Evolutionary conservation across 2,888 invertebrate genomes (phyloP).

Genomic region (Phasia obesa): DNA sequence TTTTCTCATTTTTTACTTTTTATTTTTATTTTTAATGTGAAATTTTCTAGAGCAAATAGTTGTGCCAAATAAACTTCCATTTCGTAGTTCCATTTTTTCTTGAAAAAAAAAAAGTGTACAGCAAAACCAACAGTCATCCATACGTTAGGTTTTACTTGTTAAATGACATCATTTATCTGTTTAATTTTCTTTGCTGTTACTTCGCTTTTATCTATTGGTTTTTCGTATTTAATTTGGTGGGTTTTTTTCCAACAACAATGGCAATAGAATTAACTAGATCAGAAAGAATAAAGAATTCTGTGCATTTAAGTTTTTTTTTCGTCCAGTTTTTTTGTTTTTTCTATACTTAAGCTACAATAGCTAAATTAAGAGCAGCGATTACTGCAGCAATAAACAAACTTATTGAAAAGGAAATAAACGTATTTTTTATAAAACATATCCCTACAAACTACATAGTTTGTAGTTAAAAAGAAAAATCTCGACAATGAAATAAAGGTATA

Average conservation of each 20-base stretch:
- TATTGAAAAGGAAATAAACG: slow-evolving; percentile 66
- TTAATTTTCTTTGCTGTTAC: slow-evolving; percentile 67
- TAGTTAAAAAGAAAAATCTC: background rate
- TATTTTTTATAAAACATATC: slow-evolving; percentile 42
- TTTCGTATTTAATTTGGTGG: slow-evolving; percentile 67
- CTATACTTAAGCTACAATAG: slow-evolving; percentile 46
- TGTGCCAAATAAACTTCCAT: slow-evolving; percentile 66
- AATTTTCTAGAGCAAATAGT: slow-evolving; percentile 55
- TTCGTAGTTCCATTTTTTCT: slow-evolving; percentile 24
- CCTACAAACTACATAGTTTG: background rate
- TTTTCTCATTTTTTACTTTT: background rate
- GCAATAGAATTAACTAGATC: slow-evolving; percentile 15
- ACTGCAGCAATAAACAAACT: slow-evolving; percentile 69
- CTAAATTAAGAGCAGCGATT: slow-evolving; percentile 67
- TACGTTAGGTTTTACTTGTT: slow-evolving; percentile 39
- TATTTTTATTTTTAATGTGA: slow-evolving; percentile 5
- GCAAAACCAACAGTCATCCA: slow-evolving; percentile 20
- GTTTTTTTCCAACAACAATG: slow-evolving; percentile 31
- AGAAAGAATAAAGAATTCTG: slow-evolving; percentile 20
- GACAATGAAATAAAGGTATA: background rate
- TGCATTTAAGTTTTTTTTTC: slow-evolving; percentile 22
- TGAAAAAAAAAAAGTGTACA: slow-evolving; percentile 16
- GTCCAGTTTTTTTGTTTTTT: background rate
- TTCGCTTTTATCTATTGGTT: slow-evolving; percentile 66
- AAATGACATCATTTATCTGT: slow-evolving; percentile 69